Evolutionary conservation across 2,888 invertebrate genomes (phyloP), one percentile per base, ranked within the genome.

Genomic region (Tenthredo amoena): DNA sequence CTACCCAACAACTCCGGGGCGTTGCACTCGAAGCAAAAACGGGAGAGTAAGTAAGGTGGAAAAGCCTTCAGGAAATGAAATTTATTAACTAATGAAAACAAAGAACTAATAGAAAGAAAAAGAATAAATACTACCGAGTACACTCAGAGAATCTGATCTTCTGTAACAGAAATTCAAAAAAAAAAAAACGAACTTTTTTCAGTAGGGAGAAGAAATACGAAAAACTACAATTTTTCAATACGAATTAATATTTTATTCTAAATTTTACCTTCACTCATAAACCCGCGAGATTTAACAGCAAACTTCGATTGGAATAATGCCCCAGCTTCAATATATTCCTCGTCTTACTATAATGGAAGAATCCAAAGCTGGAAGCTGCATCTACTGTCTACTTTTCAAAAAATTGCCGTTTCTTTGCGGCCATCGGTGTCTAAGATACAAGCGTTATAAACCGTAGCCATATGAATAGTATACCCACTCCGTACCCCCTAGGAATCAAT

Each of bases 11-110:
- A 62, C 34, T n/a, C 21, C 81, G 62, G 62, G 31, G 40, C 62
- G 58, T 40, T 81, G 81, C 81, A 62, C 26, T 62, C 81, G 7
- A 62, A 81, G 62, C 40, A 62, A 55, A 72, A 62, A 40, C 81
- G 21, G 37, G 7, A 58, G 37, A 62, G 81, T 62, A 40, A 40
- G 37, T n/a, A 62, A 34, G 40, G 31, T 34, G 26, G 31, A 58
- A n/a, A 58, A 50, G 31, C 47, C 21, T n/a, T 0, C 9, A 77
- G 26, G 50, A 47, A 55, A 58, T 31, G 21, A 79, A 55, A 79
- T 55, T 34, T 10, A 26, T 21, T 18, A 79, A 37, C 34, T 47
- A 79, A 58, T 79, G 79, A 79, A 79, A 79, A 58, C 21, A 79
- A 34, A 81, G 58, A 6, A 40, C 81, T 18, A 34, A 50, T 26